These are phyloP conservation scores for Cyanocitta stelleri DNA, from an alignment of 2,113 vertebrate genomes.

Conservation along the genomic window DNA sequence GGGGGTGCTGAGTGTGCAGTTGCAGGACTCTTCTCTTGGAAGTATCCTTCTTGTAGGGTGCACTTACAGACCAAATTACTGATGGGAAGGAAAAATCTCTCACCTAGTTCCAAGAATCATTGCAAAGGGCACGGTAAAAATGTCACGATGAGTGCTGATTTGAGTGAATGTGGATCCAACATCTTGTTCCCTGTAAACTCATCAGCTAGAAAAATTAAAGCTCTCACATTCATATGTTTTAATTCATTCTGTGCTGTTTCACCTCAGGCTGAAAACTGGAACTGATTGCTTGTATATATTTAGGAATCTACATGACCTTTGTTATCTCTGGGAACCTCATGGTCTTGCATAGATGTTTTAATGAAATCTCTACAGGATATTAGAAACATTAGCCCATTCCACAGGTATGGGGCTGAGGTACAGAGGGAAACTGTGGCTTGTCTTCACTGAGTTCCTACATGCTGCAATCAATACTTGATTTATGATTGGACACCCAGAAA, in stretches of 20 bases:
- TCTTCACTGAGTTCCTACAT: neutral
- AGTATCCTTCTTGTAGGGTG: neutral
- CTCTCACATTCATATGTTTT: neutral
- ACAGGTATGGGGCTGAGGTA: neutral
- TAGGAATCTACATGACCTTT: neutral
- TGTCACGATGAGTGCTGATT: neutral
- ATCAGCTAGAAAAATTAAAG: neutral
- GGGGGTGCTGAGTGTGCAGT: neutral
- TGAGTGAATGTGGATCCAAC: neutral
- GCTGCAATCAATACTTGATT: neutral
- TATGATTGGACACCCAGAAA: neutral
- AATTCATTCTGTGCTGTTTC: neutral
- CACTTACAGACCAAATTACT: neutral
- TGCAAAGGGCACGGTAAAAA: neutral
- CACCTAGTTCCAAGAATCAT: neutral
- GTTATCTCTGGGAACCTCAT: neutral
- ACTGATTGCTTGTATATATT: neutral
- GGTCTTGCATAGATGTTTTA: neutral
- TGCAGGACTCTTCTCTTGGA: neutral
- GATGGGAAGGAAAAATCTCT: neutral
- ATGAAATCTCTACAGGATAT: neutral
- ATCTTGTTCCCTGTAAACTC: neutral
- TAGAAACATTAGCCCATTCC: neutral
- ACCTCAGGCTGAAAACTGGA: neutral
- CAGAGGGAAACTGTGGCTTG: neutral